phyloP scores from a whole-genome alignment of 2,113 vertebrate genomes.

The Ceyx margarethae region DNA sequence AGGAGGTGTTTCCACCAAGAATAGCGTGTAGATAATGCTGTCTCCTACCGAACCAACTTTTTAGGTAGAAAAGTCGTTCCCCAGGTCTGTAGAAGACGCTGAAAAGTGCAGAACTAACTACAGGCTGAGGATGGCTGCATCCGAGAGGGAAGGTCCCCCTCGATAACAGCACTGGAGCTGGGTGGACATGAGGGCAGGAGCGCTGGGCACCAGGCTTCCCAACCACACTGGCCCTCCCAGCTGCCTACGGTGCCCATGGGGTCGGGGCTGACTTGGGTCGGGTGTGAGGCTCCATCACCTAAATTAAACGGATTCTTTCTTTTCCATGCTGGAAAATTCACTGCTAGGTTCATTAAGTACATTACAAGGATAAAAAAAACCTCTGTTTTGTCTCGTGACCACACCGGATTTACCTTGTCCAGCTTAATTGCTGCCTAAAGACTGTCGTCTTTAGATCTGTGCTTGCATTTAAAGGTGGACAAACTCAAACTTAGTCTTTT shows the following conservation, averaged over 20 bases:
- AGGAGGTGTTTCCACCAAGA: not conserved
- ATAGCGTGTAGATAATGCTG: rapidly evolving
- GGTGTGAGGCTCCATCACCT: rapidly evolving
- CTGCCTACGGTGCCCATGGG: rapidly evolving
- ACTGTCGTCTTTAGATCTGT: rapidly evolving
- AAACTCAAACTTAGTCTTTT: not conserved
- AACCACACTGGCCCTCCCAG: rapidly evolving
- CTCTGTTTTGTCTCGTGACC: rapidly evolving
- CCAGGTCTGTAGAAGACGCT: rapidly evolving
- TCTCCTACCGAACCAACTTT: not conserved
- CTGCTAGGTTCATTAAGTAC: not conserved
- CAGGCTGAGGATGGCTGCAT: not conserved
- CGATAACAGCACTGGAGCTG: rapidly evolving
- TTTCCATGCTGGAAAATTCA: not conserved
- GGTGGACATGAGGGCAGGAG: not conserved
- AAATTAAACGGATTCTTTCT: not conserved
- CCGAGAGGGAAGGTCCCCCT: rapidly evolving
- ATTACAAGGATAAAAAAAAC: not conserved
- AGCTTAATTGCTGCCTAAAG: not conserved
- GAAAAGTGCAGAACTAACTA: not conserved
- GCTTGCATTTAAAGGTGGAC: not conserved
- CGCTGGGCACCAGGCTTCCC: rapidly evolving
- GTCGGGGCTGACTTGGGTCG: not conserved
- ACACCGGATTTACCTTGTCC: not conserved
- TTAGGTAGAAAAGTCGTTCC: not conserved